Evolutionary conservation across 2,113 vertebrate species (phyloP).

Genomic region (Octodon degus): DNA sequence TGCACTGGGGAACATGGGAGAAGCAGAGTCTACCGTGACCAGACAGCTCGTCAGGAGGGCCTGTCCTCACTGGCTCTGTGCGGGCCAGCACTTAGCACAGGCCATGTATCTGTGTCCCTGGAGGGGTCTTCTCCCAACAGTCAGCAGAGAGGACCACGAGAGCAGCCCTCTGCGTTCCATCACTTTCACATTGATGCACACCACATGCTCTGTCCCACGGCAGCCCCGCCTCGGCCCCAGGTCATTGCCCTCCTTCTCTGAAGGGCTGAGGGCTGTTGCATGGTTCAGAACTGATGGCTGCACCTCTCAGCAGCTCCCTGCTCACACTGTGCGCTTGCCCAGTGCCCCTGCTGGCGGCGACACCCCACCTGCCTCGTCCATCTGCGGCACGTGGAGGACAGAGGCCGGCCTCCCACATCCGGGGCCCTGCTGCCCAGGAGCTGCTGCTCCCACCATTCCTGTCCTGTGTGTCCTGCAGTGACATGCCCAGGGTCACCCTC

Average conservation of each 20-base stretch:
- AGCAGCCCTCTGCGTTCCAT: not conserved
- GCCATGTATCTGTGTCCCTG: not conserved
- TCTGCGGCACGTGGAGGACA: not conserved
- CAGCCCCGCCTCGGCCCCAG: fast-evolving
- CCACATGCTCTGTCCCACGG: too few relatives aligned
- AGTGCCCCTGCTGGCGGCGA: fast-evolving
- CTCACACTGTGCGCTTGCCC: too few relatives aligned
- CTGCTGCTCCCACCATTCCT: not conserved
- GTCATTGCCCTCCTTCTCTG: not conserved
- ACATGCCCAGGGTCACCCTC: fast-evolving
- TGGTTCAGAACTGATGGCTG: not conserved
- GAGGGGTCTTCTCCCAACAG: not conserved
- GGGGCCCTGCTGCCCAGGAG: not conserved
- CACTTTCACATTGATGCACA: fast-evolving
- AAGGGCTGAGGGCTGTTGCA: fast-evolving
- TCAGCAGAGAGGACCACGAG: not conserved
- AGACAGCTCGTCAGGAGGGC: not conserved
- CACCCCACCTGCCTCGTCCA: fast-evolving
- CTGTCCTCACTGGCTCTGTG: not conserved
- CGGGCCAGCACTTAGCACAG: not conserved
- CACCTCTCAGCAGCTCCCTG: not conserved
- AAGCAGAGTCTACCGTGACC: not conserved
- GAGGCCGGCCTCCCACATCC: not conserved
- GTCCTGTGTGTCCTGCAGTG: not conserved
- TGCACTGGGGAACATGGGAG: too few relatives aligned